These are phyloP conservation scores for Lepeophtheirus nordmannii DNA, from an alignment of 2,888 invertebrate genomes.

Conservation along the genomic window DNA sequence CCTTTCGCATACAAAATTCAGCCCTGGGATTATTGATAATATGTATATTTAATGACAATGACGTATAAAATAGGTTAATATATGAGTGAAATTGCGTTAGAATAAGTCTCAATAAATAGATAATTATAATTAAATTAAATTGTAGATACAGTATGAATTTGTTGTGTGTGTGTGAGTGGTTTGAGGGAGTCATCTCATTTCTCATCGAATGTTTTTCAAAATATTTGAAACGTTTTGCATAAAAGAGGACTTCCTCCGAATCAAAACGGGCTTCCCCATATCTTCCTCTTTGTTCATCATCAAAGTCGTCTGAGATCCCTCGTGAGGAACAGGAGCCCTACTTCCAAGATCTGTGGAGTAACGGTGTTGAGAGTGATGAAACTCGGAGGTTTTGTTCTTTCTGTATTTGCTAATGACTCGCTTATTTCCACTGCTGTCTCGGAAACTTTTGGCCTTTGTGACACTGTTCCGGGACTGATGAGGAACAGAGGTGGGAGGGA, in stretches of 20 bases:
- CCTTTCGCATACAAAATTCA: too few species aligned
- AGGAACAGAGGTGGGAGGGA: not conserved
- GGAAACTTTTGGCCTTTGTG: constrained; percentile 14
- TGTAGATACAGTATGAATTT: too few species aligned
- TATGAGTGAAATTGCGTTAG: too few species aligned
- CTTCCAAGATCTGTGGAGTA: not conserved
- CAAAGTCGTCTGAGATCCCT: not conserved
- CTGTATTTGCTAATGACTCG: not conserved
- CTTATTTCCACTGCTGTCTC: constrained; percentile 12
- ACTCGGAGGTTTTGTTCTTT: constrained; percentile 18
- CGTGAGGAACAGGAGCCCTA: not conserved
- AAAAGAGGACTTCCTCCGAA: not conserved
- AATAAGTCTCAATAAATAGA: too few species aligned
- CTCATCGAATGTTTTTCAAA: constrained; percentile 19
- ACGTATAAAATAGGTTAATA: too few species aligned
- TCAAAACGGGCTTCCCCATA: not conserved
- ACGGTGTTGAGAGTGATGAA: not conserved
- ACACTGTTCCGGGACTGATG: not conserved
- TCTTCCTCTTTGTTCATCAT: not conserved
- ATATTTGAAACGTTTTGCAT: constrained; percentile 16
- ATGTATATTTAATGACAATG: too few species aligned
- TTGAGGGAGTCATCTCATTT: too few species aligned
- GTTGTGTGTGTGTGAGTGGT: too few species aligned
- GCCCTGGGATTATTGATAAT: too few species aligned
- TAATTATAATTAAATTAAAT: too few species aligned